Evolutionary conservation across 2,888 invertebrate species (phyloP), one percentile per base, ranked within the genome.

Genomic region (Gymnosoma rotundatum): DNA sequence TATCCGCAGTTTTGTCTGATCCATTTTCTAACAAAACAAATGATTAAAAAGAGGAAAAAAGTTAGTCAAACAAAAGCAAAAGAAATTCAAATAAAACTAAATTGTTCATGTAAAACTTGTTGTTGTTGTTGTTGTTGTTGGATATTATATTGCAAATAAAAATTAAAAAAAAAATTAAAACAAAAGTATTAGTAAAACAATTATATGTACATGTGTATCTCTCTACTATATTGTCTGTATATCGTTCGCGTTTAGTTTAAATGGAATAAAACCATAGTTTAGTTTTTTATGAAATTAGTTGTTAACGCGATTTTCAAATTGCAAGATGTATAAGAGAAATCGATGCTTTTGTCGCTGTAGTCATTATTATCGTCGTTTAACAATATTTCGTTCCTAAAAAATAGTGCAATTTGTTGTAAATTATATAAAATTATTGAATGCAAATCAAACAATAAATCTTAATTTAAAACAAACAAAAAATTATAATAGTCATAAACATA

Each of bases 301-400:
- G 83, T 75, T 72, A 81, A 83, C 83, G 86, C 86, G 83, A 83
- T 83, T 75, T 80, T 64, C 74, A 66, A 75, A 74, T 72, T 66
- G 72, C 83, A 80, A 83, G 78, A 86, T 86, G 83, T 81, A 54
- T 64, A 58, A 79, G 54, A 58, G 48, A 64, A 76, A 76, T 69
- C 72, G 45, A 56, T 50, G 58, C 52, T 45, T 12, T 64, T 54
- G 52, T 45, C 42, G 16, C 54, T 48, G 25, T 66, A 12, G 25
- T 64, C 64, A 21, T 54, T 12, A 56, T 56, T n/a, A 16, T 67
- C 21, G 21, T 56, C 38, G n/a, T 45, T 38, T 66, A 36, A 50
- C 18, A 18, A 12, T 36, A 48, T 48, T 63, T 56, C n/a, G 18
- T 45, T 10, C 48, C 25, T 54, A 67, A 48, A 76, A 66, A 56